Percentiles rank a stretch among this genome's conserved stretches.
phyloP scores from a whole-genome alignment of 2,113 vertebrate genomes.

The Equus przewalskii region DNA sequence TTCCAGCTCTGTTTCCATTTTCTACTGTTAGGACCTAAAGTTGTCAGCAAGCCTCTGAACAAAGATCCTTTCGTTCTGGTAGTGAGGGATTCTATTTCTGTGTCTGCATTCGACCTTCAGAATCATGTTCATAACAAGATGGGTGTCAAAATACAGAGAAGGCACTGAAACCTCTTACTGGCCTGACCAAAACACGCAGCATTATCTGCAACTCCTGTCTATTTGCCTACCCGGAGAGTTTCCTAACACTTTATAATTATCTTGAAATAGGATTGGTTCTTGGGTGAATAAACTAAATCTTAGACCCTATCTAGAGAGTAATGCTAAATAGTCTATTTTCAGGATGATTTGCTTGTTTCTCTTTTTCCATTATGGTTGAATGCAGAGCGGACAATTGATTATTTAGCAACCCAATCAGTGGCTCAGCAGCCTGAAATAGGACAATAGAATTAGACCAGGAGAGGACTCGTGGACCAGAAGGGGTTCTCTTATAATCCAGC shows the following conservation, averaged over 20 bases:
- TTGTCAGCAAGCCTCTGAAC: slow-evolving; percentile 14
- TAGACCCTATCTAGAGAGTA: neutral
- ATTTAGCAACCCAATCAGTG: neutral
- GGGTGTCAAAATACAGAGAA: neutral
- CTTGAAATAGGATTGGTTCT: neutral
- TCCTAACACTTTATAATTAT: neutral
- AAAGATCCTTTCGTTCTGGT: slow-evolving; percentile 21
- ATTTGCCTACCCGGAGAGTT: neutral
- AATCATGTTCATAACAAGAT: neutral
- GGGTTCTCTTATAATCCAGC: neutral
- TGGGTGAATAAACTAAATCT: neutral
- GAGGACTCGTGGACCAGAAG: neutral
- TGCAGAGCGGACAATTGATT: slow-evolving; percentile 30
- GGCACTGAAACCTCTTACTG: neutral
- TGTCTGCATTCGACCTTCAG: neutral
- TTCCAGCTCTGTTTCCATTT: slow-evolving; percentile 19
- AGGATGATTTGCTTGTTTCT: slow-evolving; percentile 8
- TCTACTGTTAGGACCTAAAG: neutral
- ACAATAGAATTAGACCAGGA: neutral
- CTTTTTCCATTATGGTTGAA: neutral
- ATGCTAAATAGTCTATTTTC: neutral
- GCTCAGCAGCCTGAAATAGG: neutral
- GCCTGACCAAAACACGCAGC: neutral
- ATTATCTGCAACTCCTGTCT: neutral
- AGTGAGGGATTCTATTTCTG: neutral